Conservation (phyloP, 2,888 invertebrate species). For the Mongoloraphidia duomilia region DNA sequence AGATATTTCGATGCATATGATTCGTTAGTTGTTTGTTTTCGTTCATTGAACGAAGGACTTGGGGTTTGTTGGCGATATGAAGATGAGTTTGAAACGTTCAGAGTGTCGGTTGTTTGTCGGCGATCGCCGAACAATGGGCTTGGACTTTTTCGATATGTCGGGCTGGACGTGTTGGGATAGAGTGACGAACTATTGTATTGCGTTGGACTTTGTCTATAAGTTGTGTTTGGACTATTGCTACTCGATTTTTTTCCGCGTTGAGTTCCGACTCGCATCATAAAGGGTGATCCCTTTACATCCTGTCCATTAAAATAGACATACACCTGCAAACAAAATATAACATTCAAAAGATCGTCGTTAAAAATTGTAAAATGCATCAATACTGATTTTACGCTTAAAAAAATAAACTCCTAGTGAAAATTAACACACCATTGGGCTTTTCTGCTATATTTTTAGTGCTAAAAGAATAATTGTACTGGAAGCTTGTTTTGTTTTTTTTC, state of each 20-base stretch:
- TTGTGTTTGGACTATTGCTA: conserved; percentile 29
- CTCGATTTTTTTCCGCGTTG: conserved; percentile 44
- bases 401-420: too few species aligned
- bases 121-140: neutral
- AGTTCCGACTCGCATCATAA: conserved; percentile 72
- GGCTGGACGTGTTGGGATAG: conserved; percentile 13
- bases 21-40: conserved; percentile 23
- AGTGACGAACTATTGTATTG: conserved; percentile 13
- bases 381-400: too few species aligned
- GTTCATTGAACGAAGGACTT: too few species aligned
- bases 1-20: neutral
- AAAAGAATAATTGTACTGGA: too few species aligned
- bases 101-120: too few species aligned
- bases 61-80: too few species aligned
- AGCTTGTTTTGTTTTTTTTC: too few species aligned
- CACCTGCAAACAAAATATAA: conserved; percentile 34
- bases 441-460: too few species aligned
- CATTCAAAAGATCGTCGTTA: too few species aligned
- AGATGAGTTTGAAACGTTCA: too few species aligned
- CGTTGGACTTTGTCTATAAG: conserved; percentile 26
- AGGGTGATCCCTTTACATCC: conserved; percentile 71
- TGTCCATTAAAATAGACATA: conserved; percentile 91
- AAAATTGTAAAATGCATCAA: too few species aligned
- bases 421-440: too few species aligned
- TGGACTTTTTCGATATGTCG: neutral